Evolutionary conservation across 2,113 vertebrate species (phyloP).

Genomic region (Pelvicachromis taeniatus): DNA sequence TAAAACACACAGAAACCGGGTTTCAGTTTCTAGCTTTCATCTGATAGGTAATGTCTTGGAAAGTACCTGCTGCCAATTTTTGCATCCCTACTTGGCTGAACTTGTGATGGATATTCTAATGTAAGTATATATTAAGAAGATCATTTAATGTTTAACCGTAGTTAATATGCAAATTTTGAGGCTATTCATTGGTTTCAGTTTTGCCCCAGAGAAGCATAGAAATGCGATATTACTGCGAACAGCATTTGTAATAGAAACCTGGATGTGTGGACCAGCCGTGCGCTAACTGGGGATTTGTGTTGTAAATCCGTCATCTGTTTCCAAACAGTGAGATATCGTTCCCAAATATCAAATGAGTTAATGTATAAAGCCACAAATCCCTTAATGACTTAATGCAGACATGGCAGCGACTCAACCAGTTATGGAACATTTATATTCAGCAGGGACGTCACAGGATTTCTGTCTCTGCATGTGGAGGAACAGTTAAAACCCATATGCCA

Average conservation of each 20-base stretch:
- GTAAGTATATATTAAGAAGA: background rate
- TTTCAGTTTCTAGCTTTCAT: background rate
- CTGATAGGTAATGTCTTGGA: background rate
- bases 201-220: background rate
- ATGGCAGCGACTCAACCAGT: background rate
- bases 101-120: background rate
- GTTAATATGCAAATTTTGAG: background rate
- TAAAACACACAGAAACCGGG: background rate
- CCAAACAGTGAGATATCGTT: constrained; percentile 26
- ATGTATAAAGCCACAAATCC: constrained; percentile 34
- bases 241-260: background rate
- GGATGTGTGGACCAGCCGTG: background rate
- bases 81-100: background rate
- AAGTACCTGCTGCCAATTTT: background rate
- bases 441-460: background rate
- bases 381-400: constrained; percentile 34
- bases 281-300: constrained; percentile 49
- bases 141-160: background rate
- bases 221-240: background rate
- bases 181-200: background rate
- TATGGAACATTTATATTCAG: background rate
- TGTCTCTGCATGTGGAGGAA: background rate
- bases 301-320: constrained; percentile 42
- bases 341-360: constrained; percentile 27
- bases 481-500: background rate